Evolutionary conservation across 2,113 vertebrate genomes (phyloP), one percentile per base, ranked within the genome.

Genomic region (Nannospalax galili): DNA sequence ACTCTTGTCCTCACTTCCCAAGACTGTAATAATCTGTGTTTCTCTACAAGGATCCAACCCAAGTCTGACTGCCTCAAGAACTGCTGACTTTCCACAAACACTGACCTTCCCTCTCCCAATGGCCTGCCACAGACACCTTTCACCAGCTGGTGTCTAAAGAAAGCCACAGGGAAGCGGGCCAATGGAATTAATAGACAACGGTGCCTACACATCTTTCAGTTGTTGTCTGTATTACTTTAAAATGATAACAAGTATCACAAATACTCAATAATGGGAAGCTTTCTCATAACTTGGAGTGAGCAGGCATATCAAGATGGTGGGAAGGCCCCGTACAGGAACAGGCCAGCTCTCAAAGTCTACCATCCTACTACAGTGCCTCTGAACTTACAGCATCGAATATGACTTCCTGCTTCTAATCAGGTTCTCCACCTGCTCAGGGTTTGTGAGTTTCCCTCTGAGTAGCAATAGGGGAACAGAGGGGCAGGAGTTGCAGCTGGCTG

Each of bases 191-290:
- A 73, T 42, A 69, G 48, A 65, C 52, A 82, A 78, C 80, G 30
- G 9, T 37, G 26, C 73, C 32, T 52, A 40, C 26, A 62, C n/a
- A n/a, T 65, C 17, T 84, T 91, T 26, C 62, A 79, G 84, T n/a
- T 62, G 52, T 74, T 62, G 58, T 74, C 60, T 78, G 42, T 17
- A 40, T 62, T 69, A 42, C n/a, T 84, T 86, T 28, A 93, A 58
- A 84, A 81, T 48, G 85, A 85, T 48, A 65, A 37, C 45, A 91
- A 73, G 26, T 70, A 80, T 78, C 77, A 77, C 77, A 84, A 65
- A 65, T 65, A 73, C 77, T 90, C 87, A 4, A 90, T 62, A 75
- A 70, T 6, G 62, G 74, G 42, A 56, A 92, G 40, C 42, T 64
- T 56, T 65, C 40, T 84, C 17, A 32, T n/a, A 45, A 65, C 37